Evolutionary conservation across 2,888 invertebrate species (phyloP), one percentile per base, ranked within the genome.

Genomic region (Xestoiulus laeticollis): DNA sequence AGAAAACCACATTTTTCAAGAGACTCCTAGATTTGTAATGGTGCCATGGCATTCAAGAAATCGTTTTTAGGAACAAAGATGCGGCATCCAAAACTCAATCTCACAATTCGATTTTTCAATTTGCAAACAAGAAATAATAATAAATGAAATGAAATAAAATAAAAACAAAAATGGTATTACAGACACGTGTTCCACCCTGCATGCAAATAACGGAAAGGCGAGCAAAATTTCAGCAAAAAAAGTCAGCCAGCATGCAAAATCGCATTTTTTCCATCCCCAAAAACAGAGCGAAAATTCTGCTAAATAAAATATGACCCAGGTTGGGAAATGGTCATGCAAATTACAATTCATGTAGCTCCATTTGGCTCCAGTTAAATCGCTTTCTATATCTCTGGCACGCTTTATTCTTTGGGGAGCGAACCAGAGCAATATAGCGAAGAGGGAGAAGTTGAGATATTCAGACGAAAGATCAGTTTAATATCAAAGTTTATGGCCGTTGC

Each of bases 381-480:
- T 59, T 59, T 59, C 59, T 59, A 59, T n/a, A 59, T 59, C 59
- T 59, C n/a, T 22, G n/a, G 59, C 59, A n/a, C 59, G n/a, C 59
- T 59, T 59, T 59, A 59, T 59, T 59, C 59, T 59, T 59, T 22
- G 59, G 59, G 59, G 59, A 59, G 22, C 59, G 2, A 22, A 59
- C n/a, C n/a, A 59, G 59, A 22, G 59, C 59, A 5, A 59, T 48
- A 48, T 48, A 48, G 48, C 14, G 48, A 19, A 19, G 48, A n/a
- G 59, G 59, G 59, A 59, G 59, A 59, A 59, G 59, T 59, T 59
- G n/a, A 59, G 59, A 59, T 59, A 59, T 59, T 84, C 84, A 84
- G 32, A 84, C 38, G 84, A 30, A 84, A 84, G 84, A 84, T 84
- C 84, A 84, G 84, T 84, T 84, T 84, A 84, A 84, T 84, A 38